Evolutionary conservation across 2,797 vertebrate genomes (phyloP).

Genomic region (Todus mexicanus): DNA sequence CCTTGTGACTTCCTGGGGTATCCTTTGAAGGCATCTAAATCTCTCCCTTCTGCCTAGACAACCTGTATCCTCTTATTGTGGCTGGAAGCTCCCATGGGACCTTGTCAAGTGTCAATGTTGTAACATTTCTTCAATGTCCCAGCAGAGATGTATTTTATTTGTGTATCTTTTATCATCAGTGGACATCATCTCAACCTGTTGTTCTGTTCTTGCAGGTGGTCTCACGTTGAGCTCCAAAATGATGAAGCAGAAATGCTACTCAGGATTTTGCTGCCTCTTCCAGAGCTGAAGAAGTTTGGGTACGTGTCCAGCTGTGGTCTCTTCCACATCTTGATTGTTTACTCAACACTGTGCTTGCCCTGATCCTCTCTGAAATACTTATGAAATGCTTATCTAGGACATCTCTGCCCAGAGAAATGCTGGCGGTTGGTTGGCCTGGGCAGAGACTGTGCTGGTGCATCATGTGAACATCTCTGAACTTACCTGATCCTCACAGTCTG

Average conservation of each 20-base stretch:
- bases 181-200: background rate
- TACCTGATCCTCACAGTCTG: background rate
- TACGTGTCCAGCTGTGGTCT: conserved; percentile 35
- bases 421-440: background rate
- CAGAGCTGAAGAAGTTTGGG: conserved; percentile 80
- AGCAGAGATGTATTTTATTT: background rate
- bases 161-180: background rate
- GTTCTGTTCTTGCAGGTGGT: conserved; percentile 75
- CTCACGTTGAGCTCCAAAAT: conserved; percentile 66
- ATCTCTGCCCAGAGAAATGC: background rate
- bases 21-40: background rate
- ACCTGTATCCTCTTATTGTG: background rate
- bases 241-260: conserved; percentile 71
- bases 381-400: background rate
- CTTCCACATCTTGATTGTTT: background rate
- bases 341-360: background rate
- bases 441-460: background rate
- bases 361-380: background rate
- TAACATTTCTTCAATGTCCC: background rate
- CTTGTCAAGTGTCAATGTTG: background rate
- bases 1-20: background rate
- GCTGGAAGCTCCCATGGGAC: background rate
- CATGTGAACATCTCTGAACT: background rate
- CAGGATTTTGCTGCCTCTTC: conserved; percentile 66
- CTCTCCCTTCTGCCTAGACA: background rate